phyloP scores from a whole-genome alignment of 2,888 invertebrate genomes.

The Zaprionus bogoriensis region DNA sequence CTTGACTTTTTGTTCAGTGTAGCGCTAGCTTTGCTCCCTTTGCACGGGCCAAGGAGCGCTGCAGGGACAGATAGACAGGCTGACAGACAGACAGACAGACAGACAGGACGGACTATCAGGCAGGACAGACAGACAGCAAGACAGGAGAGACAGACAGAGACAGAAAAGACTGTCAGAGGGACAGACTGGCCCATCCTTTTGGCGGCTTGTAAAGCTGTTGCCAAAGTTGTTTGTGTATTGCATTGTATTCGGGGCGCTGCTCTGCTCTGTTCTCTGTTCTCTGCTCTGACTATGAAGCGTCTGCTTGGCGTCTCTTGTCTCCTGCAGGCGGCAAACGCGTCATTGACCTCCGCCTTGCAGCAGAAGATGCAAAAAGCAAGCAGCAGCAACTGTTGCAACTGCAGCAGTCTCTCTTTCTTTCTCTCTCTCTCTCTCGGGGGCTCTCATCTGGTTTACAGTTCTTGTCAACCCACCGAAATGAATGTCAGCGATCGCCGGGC shows the following conservation, averaged over 20 bases:
- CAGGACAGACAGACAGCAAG: too few species aligned
- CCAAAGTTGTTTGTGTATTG: conserved; percentile 17
- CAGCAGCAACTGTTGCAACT: conserved; percentile 13
- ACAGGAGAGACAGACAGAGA: conserved; percentile 28
- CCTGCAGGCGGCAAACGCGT: conserved; percentile 45
- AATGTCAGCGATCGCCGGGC: conserved; percentile 33
- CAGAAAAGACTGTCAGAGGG: conserved; percentile 13
- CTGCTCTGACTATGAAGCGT: conserved; percentile 53
- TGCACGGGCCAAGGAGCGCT: too few species aligned
- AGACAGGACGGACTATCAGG: too few species aligned
- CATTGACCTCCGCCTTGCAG: conserved; percentile 65
- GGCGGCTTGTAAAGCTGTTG: conserved; percentile 39
- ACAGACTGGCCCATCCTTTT: conserved; percentile 33
- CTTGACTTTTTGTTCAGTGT: too few species aligned
- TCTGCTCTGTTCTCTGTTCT: conserved; percentile 29
- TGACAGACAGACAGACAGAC: too few species aligned
- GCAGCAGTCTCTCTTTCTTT: neutral
- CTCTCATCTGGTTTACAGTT: neutral
- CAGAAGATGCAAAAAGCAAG: conserved; percentile 1
- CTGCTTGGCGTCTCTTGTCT: conserved; percentile 40
- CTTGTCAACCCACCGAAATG: conserved; percentile 42
- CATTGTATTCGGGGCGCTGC: conserved; percentile 19
- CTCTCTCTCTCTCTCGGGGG: too few species aligned
- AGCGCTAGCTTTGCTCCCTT: too few species aligned
- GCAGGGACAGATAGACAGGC: too few species aligned